Evolutionary conservation across 2,888 invertebrate species (phyloP).

Genomic region (Cryptosula pallasiana): DNA sequence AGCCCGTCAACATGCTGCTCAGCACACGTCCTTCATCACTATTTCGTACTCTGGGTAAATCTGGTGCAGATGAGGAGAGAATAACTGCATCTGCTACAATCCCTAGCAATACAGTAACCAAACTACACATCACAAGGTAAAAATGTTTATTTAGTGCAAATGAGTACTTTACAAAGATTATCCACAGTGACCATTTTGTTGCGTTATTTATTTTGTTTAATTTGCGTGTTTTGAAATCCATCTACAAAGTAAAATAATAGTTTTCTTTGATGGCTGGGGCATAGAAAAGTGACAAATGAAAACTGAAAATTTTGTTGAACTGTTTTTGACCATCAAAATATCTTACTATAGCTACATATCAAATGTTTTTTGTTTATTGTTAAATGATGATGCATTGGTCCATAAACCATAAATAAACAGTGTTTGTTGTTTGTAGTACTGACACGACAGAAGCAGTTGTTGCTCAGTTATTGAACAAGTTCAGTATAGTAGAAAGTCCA

Average conservation of each 20-base stretch:
- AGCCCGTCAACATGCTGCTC: conserved; percentile 14
- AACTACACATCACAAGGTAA: conserved; percentile 12
- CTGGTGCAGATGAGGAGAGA: not conserved
- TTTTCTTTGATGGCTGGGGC: not conserved
- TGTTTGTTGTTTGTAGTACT: not conserved
- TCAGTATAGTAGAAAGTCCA: conserved; percentile 15
- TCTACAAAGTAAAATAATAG: not conserved
- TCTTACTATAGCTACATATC: too few relatives aligned
- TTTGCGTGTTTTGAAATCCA: too few relatives aligned
- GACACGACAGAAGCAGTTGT: not conserved
- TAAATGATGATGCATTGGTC: too few relatives aligned
- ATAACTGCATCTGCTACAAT: conserved; percentile 11
- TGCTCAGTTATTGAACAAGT: not conserved
- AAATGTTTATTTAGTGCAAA: not conserved
- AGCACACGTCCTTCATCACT: not conserved
- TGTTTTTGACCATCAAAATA: too few relatives aligned
- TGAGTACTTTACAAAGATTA: too few relatives aligned
- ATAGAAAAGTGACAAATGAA: too few relatives aligned
- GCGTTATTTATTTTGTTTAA: too few relatives aligned
- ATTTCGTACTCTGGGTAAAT: not conserved
- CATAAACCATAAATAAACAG: too few relatives aligned
- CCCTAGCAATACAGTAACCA: not conserved
- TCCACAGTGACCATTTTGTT: too few relatives aligned
- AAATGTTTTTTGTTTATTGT: too few relatives aligned
- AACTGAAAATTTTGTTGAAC: too few relatives aligned